Percentiles rank a stretch among this genome's conserved stretches.
Conservation (phyloP, 2,113 vertebrate genomes). For the Rhineura floridana region DNA sequence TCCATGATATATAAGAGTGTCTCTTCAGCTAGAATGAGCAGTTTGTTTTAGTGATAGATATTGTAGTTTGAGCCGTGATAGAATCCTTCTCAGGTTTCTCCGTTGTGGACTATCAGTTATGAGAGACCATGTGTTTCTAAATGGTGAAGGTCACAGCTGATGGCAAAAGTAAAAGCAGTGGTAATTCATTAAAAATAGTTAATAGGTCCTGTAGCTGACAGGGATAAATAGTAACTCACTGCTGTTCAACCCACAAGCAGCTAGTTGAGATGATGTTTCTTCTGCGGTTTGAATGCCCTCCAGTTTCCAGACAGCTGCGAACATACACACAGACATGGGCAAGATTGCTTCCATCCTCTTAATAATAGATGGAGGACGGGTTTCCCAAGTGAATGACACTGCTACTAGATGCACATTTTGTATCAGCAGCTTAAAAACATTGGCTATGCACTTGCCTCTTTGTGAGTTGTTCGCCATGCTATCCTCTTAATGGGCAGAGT, state of each 20-base stretch:
- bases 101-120: slow-evolving; percentile 79
- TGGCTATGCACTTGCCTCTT: not conserved
- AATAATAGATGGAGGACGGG: slow-evolving; percentile 40
- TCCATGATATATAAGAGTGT: slow-evolving; percentile 84
- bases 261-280: slow-evolving; percentile 67
- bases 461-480: not conserved
- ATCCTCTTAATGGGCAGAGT: slow-evolving; percentile 11
- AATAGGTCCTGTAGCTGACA: slow-evolving; percentile 78
- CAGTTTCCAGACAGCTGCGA: slow-evolving; percentile 53
- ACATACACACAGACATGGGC: slow-evolving; percentile 49
- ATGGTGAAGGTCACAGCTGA: slow-evolving; percentile 85
- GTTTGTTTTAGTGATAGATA: slow-evolving; percentile 90
- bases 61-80: slow-evolving; percentile 78
- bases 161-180: slow-evolving; percentile 84
- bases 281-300: slow-evolving; percentile 41
- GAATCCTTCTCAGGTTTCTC: slow-evolving; percentile 81
- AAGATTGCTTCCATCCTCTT: slow-evolving; percentile 54
- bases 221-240: slow-evolving; percentile 74
- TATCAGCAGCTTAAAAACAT: slow-evolving; percentile 36
- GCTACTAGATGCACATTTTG: slow-evolving; percentile 47
- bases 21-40: slow-evolving; percentile 80
- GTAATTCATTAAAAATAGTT: slow-evolving; percentile 86
- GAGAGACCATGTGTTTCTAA: slow-evolving; percentile 82
- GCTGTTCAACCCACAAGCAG: slow-evolving; percentile 64
- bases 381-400: slow-evolving; percentile 48